Conservation (phyloP, 23 tunicate species). For the Corella eumyota region DNA sequence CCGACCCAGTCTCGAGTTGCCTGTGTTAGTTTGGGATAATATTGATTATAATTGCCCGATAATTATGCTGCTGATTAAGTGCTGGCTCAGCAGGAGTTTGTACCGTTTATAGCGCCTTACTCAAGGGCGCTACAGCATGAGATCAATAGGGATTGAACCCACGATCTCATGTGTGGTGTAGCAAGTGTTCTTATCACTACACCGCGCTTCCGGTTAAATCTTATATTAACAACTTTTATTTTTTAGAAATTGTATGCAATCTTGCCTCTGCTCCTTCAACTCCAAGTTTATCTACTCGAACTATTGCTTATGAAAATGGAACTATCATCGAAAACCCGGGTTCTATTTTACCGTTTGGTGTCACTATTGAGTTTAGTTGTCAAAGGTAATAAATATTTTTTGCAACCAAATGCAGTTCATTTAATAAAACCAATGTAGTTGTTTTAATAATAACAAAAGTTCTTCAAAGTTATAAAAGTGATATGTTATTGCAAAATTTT, state of each 20-base stretch:
- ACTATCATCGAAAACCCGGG: conserved; percentile 21
- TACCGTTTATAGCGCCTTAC: too few species aligned
- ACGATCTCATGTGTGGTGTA: too few species aligned
- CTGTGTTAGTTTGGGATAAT: too few species aligned
- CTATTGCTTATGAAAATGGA: conserved; percentile 6
- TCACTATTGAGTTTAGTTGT: conserved; percentile 1
- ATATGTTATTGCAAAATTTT: neutral
- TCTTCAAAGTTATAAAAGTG: neutral
- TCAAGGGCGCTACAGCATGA: too few species aligned
- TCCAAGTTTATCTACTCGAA: conserved; percentile 13
- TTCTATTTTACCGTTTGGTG: conserved; percentile 5
- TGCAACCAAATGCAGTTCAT: neutral
- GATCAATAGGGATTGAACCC: too few species aligned
- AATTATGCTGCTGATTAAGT: too few species aligned
- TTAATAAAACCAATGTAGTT: neutral
- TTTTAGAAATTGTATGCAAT: conserved; percentile 12
- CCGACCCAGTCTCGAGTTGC: too few species aligned
- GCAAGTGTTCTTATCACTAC: too few species aligned
- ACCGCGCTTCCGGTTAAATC: neutral
- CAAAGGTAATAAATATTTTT: neutral
- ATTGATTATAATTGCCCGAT: too few species aligned
- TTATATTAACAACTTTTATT: neutral
- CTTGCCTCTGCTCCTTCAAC: conserved; percentile 9
- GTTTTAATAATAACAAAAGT: neutral
- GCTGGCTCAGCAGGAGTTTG: too few species aligned